A percentile compares a stretch with the other conserved stretches of the same genome.
phyloP scores from a whole-genome alignment of 2,113 vertebrate genomes.

The Sus scrofa region T2T-Sscrofa CM000812.6:135271001-135271500 shows the following conservation, averaged over 20 bases:
- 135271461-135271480: slow-evolving; percentile 29
- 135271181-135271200: slow-evolving; percentile 51
- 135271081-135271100: background rate
- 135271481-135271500: slow-evolving; percentile 35
- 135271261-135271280: slow-evolving; percentile 13
- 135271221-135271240: slow-evolving; percentile 30
- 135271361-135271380: slow-evolving; percentile 42
- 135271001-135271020: slow-evolving; percentile 15
- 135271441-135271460: slow-evolving; percentile 39
- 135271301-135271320: background rate
- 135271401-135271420: slow-evolving; percentile 50
- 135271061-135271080: slow-evolving; percentile 32
- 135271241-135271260: background rate
- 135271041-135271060: slow-evolving; percentile 5
- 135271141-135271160: slow-evolving; percentile 18
- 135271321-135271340: slow-evolving; percentile 40
- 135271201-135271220: slow-evolving; percentile 10
- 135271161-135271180: slow-evolving; percentile 7
- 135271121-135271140: background rate
- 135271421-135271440: slow-evolving; percentile 42
- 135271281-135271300: slow-evolving; percentile 48
- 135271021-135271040: background rate
- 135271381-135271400: slow-evolving; percentile 54
- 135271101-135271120: background rate
- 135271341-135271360: slow-evolving; percentile 44